Conservation (phyloP, 2,888 invertebrate species). For the Andricus curvator region DNA sequence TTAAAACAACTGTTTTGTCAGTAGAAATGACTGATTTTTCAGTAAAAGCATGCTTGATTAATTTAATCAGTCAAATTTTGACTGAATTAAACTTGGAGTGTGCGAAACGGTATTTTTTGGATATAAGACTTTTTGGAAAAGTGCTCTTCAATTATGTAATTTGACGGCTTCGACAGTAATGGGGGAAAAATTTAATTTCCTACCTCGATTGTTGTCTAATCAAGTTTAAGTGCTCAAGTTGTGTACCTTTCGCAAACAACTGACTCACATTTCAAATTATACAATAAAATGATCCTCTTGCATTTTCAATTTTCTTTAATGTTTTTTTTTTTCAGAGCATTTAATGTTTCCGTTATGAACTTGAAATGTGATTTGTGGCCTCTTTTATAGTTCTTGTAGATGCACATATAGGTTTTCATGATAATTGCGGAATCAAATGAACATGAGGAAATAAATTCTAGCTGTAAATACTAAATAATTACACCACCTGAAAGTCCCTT, state of each 20-base stretch:
- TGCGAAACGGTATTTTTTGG: too few relatives aligned
- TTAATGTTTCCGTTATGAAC: slow-evolving; percentile 4
- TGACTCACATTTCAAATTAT: slow-evolving; percentile 23
- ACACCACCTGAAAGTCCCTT: neutral
- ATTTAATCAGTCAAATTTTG: too few relatives aligned
- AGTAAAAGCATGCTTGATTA: too few relatives aligned
- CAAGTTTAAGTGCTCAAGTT: neutral
- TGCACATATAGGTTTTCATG: neutral
- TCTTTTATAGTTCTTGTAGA: neutral
- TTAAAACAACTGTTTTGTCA: too few relatives aligned
- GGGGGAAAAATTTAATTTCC: neutral
- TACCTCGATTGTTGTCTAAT: slow-evolving; percentile 13
- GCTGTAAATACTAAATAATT: slow-evolving; percentile 17
- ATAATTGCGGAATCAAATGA: slow-evolving; percentile 25
- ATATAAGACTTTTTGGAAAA: too few relatives aligned
- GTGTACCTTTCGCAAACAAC: slow-evolving; percentile 14
- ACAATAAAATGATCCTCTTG: neutral
- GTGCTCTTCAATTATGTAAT: too few relatives aligned
- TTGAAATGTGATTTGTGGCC: neutral
- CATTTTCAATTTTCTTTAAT: neutral
- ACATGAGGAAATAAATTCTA: neutral
- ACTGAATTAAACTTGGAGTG: too few relatives aligned
- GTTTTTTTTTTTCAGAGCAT: neutral
- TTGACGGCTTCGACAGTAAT: neutral
- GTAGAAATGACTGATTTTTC: too few relatives aligned